These are phyloP conservation scores for Lepidurus couesii DNA, from an alignment of 1,140 invertebrate genomes.

Conservation along the genomic window DNA sequence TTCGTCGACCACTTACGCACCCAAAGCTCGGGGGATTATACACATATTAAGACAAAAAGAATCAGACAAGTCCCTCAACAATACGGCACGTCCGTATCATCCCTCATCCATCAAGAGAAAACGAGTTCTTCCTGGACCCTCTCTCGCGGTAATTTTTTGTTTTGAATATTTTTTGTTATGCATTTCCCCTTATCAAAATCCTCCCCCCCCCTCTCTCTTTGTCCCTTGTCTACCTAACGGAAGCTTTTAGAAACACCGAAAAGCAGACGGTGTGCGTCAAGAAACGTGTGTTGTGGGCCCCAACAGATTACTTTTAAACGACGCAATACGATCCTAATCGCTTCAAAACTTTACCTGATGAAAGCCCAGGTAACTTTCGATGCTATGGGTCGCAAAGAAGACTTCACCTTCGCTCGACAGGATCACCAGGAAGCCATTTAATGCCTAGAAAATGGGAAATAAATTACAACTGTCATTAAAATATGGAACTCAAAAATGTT, in stretches of 20 bases:
- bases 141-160: neutral
- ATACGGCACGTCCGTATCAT: neutral
- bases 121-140: neutral
- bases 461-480: slow-evolving; percentile 31
- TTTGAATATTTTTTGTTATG: neutral
- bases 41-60: slow-evolving; percentile 10
- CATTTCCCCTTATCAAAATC: neutral
- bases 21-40: neutral
- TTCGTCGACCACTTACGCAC: neutral
- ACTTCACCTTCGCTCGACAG: slow-evolving; percentile 97
- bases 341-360: slow-evolving; percentile 77
- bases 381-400: slow-evolving; percentile 97
- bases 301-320: slow-evolving; percentile 2
- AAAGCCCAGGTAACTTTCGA: slow-evolving; percentile 99
- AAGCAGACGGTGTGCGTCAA: slow-evolving; percentile 14
- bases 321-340: neutral
- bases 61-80: slow-evolving; percentile 12
- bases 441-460: slow-evolving; percentile 65
- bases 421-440: slow-evolving; percentile 98
- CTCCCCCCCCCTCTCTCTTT: neutral
- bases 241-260: slow-evolving; percentile 9
- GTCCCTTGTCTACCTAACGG: neutral
- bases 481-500: too few species aligned
- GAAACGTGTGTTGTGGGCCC: neutral
- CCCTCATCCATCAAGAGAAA: slow-evolving; percentile 6